Percentiles rank a stretch among this genome's conserved stretches.
phyloP scores from a whole-genome alignment of 2,113 vertebrate genomes.

The Balaeniceps rex region DNA sequence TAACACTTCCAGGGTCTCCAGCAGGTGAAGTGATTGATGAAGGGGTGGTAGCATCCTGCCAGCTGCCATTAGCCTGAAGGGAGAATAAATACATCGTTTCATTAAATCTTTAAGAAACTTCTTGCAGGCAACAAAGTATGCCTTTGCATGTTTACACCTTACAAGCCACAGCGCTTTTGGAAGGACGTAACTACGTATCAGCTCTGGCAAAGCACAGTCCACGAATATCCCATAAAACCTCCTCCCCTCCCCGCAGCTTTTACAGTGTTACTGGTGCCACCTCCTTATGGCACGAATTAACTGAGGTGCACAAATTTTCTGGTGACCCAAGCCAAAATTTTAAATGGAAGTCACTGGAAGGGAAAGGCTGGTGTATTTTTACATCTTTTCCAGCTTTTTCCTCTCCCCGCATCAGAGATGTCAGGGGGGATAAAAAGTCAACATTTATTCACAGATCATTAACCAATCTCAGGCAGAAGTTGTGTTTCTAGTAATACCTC shows the following conservation, averaged over 20 bases:
- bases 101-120: not conserved
- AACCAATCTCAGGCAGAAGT: not conserved
- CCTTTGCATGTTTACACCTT: not conserved
- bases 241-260: not conserved
- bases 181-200: not conserved
- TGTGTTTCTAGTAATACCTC: not conserved
- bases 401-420: not conserved
- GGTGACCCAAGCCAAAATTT: not conserved
- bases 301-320: not conserved
- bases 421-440: too few relatives aligned
- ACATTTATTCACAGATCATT: not conserved
- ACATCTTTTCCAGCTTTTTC: not conserved
- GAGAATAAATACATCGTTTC: not conserved
- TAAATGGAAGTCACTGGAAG: not conserved
- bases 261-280: too few relatives aligned
- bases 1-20: constrained; percentile 77
- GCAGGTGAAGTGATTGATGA: constrained; percentile 77
- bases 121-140: not conserved
- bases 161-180: not conserved
- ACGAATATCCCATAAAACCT: not conserved
- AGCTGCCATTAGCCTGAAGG: constrained; percentile 81
- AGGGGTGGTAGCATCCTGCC: constrained; percentile 82
- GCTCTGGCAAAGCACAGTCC: not conserved
- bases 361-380: not conserved
- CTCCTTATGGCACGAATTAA: not conserved